Percentiles rank a stretch among this genome's conserved stretches.
phyloP scores from a whole-genome alignment of 2,888 invertebrate species.

The Busseola fusca region DNA sequence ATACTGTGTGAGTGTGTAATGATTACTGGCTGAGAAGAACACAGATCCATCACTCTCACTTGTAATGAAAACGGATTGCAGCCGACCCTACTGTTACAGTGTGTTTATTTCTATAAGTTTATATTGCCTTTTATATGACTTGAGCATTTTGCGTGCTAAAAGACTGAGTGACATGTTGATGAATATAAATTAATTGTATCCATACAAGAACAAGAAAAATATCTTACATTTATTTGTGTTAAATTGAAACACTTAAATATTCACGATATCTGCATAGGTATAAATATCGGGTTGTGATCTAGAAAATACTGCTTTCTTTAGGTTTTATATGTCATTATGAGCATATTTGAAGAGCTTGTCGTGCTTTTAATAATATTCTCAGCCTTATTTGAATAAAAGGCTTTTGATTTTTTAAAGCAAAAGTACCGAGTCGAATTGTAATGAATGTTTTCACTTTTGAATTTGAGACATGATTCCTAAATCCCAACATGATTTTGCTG shows the following conservation, averaged over 20 bases:
- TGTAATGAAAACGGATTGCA: constrained; percentile 57
- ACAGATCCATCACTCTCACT: constrained; percentile 47
- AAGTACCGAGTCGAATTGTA: neutral
- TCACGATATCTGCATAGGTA: neutral
- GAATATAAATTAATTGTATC: neutral
- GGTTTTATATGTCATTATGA: too few species aligned
- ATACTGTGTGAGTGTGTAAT: constrained; percentile 34
- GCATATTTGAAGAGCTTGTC: too few species aligned
- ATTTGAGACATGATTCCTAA: neutral
- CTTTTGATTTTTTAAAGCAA: neutral
- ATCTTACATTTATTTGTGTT: too few species aligned
- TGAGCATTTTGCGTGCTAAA: neutral
- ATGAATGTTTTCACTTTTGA: neutral
- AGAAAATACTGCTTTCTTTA: neutral
- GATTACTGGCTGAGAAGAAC: constrained; percentile 30
- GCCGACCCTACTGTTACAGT: constrained; percentile 16
- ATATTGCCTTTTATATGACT: constrained; percentile 27
- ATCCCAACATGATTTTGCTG: neutral
- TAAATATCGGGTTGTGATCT: neutral
- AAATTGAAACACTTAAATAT: too few species aligned
- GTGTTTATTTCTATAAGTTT: constrained; percentile 17
- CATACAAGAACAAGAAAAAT: too few species aligned
- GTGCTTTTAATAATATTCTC: too few species aligned
- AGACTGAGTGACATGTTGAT: neutral
- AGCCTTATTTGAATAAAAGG: too few species aligned